Base-by-base conservation (phyloP, 1,140 invertebrate species). In the Aphelinus atriplicis region DNA sequence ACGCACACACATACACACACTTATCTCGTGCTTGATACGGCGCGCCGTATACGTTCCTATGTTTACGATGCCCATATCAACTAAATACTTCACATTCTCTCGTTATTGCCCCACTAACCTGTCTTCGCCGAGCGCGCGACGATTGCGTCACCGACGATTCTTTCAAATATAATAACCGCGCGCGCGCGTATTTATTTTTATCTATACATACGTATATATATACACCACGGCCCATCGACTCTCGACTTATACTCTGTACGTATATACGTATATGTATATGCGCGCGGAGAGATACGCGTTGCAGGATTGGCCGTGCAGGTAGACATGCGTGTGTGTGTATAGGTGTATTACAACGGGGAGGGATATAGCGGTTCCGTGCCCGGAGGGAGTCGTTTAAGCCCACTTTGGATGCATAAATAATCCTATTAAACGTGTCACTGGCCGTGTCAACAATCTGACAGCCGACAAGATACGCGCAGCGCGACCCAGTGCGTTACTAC, bases 381-480 rank as follows among this genome's bases (percentile, higher is more conserved):
- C 71, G 43, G 77, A 77, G 77, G 76, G 74, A 77, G 77, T 73
- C 79, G 77, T 77, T 83, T 84, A 80, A 83, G 83, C 80, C 83
- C 78, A 80, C 79, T 85, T 81, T 78, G 67, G 77, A 75, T 9
- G 81, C 81, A 85, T 84, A 83, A 85, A 86, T 86, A 85, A 86
- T 85, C 84, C 84, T 81, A 85, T 86, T 86, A 84, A 84, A 83
- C 80, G 81, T 84, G 82, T 85, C 82, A 82, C 79, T 82, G 79
- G 69, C 72, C 80, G 75, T 82, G 83, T 84, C 82, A 84, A 84
- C 84, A 84, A 84, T 85, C 83, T 79, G 80, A 84, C 82, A 84
- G 73, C 56, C 78, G 73, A 82, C 81, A 81, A 80, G 80, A 83
- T 80, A 78, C 26, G 26, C 26, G 26, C 26, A 26, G 26, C 26